phyloP scores from a whole-genome alignment of 2,113 vertebrate genomes.

The Cynocephalus volans region DNA sequence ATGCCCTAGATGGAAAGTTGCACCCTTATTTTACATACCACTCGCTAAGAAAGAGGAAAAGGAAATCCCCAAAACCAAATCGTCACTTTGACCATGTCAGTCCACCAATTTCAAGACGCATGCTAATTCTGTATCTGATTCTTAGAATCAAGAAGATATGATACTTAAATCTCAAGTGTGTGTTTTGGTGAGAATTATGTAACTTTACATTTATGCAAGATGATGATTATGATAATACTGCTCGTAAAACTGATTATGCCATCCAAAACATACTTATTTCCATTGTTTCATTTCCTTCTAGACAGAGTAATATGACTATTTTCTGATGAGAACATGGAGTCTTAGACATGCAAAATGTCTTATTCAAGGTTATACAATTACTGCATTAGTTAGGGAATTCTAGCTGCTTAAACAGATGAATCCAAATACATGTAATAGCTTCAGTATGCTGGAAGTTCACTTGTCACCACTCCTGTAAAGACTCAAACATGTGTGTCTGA shows the following conservation, averaged over 20 bases:
- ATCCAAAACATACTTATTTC: neutral
- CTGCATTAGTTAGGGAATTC: neutral
- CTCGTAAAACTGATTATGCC: neutral
- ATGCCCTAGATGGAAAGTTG: accelerated
- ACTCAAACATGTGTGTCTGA: accelerated
- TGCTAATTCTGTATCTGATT: neutral
- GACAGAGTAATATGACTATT: neutral
- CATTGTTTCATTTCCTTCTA: neutral
- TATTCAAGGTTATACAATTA: accelerated
- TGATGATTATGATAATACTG: neutral
- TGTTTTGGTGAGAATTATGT: neutral
- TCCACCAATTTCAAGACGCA: neutral
- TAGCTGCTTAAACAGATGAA: neutral
- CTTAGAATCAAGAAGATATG: neutral
- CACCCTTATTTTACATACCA: neutral
- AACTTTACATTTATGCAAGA: neutral
- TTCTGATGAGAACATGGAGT: neutral
- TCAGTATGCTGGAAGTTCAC: accelerated
- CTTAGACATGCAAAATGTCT: accelerated
- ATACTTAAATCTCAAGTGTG: neutral
- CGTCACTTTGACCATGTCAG: neutral
- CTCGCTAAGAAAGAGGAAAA: neutral
- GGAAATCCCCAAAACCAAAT: neutral
- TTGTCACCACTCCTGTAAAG: neutral
- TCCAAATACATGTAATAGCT: accelerated